Base-by-base conservation (phyloP, 2,113 vertebrate species). In the Cololabis saira region DNA sequence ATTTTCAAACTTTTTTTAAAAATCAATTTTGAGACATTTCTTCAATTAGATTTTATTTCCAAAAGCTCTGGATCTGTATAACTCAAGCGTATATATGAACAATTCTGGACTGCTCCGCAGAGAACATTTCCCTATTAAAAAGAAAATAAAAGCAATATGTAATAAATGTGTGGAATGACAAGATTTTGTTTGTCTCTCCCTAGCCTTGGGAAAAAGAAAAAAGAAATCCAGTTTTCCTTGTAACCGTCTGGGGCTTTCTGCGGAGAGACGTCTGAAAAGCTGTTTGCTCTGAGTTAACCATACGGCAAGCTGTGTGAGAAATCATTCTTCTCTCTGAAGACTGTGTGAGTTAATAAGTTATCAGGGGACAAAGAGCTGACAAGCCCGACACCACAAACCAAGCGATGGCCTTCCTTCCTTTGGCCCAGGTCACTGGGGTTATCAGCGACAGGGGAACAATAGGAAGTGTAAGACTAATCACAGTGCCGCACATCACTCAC, bases 261-360 rank as follows among this genome's bases (percentile, higher is more conserved):
- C 73, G 5, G 22, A 73, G 68, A 75, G 74, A 13, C 58, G 44
- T 24, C 58, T 76, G 63, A 72, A 71, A 72, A 73, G 44, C 66
- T 92, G 87, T 92, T 93, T 93, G 82, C 76, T 82, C 61, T 82
- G 33, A 71, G 89, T 90, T 92, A 91, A 92, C 84, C 86, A 89
- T 90, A 83, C 68, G 21, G 68, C 4, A 70, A 82, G 71, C 67
- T 58, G 57, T 80, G 87, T 83, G 81, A 89, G 78, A 68, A 80
- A 80, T 85, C 81, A 83, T 91, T 90, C 86, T 88, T 84, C 71
- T 53, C 78, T 61, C 13, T 19, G 74, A 67, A 73, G 87, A 89
- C 86, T 82, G n/a, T 6, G 16, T 43, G 51, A 82, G 90, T 94
- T 94, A 93, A 93, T 93, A 87, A 93, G 85, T 93, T 91, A 91